Conservation (phyloP, 2,888 invertebrate species). For the Drosophila cognata region DNA sequence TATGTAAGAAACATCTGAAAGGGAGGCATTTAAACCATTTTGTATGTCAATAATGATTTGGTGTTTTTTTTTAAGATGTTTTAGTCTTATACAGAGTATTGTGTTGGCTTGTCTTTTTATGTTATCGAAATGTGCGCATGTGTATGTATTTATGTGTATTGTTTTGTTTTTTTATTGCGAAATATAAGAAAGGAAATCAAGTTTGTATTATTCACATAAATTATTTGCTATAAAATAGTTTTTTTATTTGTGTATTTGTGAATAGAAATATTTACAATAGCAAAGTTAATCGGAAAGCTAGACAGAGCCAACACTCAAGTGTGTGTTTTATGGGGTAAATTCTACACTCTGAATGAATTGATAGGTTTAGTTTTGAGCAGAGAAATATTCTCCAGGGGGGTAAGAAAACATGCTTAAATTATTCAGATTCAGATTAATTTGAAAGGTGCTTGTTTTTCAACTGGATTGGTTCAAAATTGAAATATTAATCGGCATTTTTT, state of each 20-base stretch:
- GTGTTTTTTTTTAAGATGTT: neutral
- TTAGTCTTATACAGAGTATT: neutral
- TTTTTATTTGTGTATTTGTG: neutral
- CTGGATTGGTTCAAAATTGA: neutral
- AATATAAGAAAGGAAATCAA: neutral
- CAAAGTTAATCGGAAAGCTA: neutral
- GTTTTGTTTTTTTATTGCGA: neutral
- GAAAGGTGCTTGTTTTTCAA: neutral
- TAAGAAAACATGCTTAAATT: neutral
- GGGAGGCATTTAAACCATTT: slow-evolving; percentile 47
- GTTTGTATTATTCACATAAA: slow-evolving; percentile 1
- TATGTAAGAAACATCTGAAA: slow-evolving; percentile 70
- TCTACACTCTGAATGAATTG: neutral
- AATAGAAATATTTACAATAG: neutral
- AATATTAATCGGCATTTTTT: neutral
- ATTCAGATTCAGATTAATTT: neutral
- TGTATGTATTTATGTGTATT: neutral
- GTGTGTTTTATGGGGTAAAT: neutral
- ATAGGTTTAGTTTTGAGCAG: neutral
- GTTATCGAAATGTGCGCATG: neutral
- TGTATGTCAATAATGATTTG: neutral
- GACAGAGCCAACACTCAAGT: neutral
- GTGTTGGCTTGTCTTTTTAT: neutral
- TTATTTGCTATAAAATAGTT: neutral
- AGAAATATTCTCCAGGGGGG: neutral